Percentiles rank a stretch among this genome's conserved stretches.
Conservation (phyloP, 2,797 vertebrate genomes). For the Enteromius argenteus region DNA sequence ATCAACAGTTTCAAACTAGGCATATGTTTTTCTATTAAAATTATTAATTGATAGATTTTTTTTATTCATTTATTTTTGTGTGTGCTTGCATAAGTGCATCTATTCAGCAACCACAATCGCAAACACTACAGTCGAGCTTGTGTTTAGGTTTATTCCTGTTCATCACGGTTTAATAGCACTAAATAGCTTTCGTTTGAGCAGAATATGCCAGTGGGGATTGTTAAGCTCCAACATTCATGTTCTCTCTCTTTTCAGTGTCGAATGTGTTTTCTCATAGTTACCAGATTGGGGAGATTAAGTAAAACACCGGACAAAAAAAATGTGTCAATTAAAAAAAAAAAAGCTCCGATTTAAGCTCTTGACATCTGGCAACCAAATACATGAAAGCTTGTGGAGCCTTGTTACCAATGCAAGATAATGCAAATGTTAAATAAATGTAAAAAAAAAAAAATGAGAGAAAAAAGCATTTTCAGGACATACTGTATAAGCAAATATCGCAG, state of each 20-base stretch:
- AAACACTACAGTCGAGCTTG: neutral
- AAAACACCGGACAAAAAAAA: neutral
- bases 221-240: neutral
- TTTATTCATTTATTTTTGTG: too few relatives aligned
- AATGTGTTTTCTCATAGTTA: neutral
- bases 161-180: neutral
- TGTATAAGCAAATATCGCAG: neutral
- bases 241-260: neutral
- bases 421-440: neutral
- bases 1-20: neutral
- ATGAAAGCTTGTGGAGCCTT: neutral
- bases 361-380: neutral
- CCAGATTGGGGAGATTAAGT: neutral
- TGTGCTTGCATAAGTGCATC: neutral
- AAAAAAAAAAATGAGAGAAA: neutral
- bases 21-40: neutral
- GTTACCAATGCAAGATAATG: neutral
- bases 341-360: neutral
- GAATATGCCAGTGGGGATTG: neutral
- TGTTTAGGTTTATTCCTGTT: neutral
- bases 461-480: neutral
- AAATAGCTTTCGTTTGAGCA: neutral
- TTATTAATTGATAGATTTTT: too few relatives aligned
- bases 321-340: neutral
- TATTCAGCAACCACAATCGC: neutral